Evolutionary conservation across 2,888 invertebrate genomes (phyloP).

Genomic region (Athrips mouffetella): DNA sequence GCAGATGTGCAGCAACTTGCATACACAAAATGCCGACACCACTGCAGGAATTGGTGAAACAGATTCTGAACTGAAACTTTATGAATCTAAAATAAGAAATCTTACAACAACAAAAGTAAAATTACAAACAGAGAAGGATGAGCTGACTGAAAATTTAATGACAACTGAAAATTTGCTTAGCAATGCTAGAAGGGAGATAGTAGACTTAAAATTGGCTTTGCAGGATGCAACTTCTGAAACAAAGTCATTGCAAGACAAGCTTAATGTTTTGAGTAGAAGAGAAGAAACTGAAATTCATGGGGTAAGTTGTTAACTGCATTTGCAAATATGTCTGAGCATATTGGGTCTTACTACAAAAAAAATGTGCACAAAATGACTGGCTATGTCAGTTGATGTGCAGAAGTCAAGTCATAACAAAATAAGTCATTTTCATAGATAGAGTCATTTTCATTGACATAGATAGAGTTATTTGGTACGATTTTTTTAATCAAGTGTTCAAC

Average conservation of each 20-base stretch:
- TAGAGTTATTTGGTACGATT: too few species aligned
- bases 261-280: conserved; percentile 51
- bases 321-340: too few species aligned
- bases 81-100: conserved; percentile 66
- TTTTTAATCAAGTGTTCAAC: too few species aligned
- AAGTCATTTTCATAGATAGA: too few species aligned
- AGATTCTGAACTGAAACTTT: conserved; percentile 64
- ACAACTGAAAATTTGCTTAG: conserved; percentile 80
- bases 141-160: conserved; percentile 75
- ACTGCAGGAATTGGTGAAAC: conserved; percentile 43
- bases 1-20: conserved; percentile 63
- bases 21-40: conserved; percentile 45
- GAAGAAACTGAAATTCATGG: conserved; percentile 49
- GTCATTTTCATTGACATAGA: too few species aligned
- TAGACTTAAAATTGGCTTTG: conserved; percentile 79
- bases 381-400: too few species aligned
- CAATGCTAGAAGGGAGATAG: conserved; percentile 83
- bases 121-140: conserved; percentile 81
- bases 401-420: background rate
- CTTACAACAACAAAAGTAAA: conserved; percentile 77
- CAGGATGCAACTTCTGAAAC: conserved; percentile 83
- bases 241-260: conserved; percentile 73
- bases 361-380: too few species aligned
- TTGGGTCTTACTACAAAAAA: too few species aligned
- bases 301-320: too few species aligned